Conservation (phyloP, 1,140 invertebrate species). For the Macrosteles quadrilineatus region DNA sequence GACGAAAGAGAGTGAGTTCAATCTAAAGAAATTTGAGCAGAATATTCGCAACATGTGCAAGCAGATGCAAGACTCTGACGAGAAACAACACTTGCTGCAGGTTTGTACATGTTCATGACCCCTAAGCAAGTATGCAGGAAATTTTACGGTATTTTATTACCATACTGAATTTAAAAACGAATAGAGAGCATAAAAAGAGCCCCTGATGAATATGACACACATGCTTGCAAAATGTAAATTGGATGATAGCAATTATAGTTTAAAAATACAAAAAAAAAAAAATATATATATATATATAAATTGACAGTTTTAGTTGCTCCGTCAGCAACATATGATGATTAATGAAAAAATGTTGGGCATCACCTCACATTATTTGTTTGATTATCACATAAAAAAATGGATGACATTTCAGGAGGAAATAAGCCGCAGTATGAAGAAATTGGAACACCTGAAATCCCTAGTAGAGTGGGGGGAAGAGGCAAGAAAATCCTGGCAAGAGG, state of each 20-base stretch:
- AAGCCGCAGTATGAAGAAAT: constrained; percentile 54
- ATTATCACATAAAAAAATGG: too few species aligned
- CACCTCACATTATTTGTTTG: too few species aligned
- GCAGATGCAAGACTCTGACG: constrained; percentile 52
- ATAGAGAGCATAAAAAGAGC: too few species aligned
- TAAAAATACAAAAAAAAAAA: too few species aligned
- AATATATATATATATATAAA: too few species aligned
- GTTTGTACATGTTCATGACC: not conserved
- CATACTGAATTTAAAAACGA: too few species aligned
- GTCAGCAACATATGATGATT: too few species aligned
- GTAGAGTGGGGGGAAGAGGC: constrained; percentile 62
- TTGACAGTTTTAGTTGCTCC: too few species aligned
- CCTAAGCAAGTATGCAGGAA: too few species aligned
- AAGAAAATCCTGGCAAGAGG: constrained; percentile 61
- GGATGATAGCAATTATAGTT: not conserved
- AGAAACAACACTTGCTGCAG: constrained; percentile 41
- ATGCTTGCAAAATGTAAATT: not conserved
- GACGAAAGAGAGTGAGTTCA: constrained; percentile 53
- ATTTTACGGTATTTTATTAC: too few species aligned
- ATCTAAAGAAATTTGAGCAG: constrained; percentile 53
- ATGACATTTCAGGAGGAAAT: constrained; percentile 54
- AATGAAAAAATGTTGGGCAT: too few species aligned
- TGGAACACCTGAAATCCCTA: constrained; percentile 58
- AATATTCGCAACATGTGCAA: constrained; percentile 57
- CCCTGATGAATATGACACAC: too few species aligned